Percentiles rank a stretch among this genome's conserved stretches.
phyloP scores from a whole-genome alignment of 2,113 vertebrate genomes.

The Cyphomyrus discorhynchus region DNA sequence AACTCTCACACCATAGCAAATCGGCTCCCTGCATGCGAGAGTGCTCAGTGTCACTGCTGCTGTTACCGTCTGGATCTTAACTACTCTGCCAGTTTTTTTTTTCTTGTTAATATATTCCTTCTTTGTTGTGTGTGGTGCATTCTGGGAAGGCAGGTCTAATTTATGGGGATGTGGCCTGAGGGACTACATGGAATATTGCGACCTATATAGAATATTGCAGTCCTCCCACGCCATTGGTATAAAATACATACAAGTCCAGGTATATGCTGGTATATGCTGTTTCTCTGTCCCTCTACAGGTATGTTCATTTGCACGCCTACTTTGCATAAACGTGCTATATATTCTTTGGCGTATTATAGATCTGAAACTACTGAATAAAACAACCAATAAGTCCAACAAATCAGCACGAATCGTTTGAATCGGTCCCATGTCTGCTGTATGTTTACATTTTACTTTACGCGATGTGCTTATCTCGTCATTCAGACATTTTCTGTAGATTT shows the following conservation, averaged over 20 bases:
- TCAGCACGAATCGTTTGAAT: neutral
- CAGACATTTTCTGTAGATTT: neutral
- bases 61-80: neutral
- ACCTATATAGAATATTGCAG: neutral
- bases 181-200: conserved; percentile 26
- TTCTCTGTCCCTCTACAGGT: neutral
- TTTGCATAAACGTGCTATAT: neutral
- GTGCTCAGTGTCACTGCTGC: neutral
- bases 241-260: conserved; percentile 17
- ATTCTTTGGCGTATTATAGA: neutral
- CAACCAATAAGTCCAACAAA: neutral
- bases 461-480: neutral
- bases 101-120: neutral
- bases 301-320: neutral
- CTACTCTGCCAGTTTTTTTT: neutral
- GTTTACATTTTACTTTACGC: neutral
- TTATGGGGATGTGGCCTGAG: conserved; percentile 2
- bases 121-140: conserved; percentile 5
- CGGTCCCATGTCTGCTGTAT: neutral
- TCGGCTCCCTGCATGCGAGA: neutral
- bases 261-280: neutral
- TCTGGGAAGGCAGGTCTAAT: conserved; percentile 16
- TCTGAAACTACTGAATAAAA: neutral
- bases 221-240: conserved; percentile 15
- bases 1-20: neutral